phyloP scores from a whole-genome alignment of 2,888 invertebrate species.

The Macaria liturata region DNA sequence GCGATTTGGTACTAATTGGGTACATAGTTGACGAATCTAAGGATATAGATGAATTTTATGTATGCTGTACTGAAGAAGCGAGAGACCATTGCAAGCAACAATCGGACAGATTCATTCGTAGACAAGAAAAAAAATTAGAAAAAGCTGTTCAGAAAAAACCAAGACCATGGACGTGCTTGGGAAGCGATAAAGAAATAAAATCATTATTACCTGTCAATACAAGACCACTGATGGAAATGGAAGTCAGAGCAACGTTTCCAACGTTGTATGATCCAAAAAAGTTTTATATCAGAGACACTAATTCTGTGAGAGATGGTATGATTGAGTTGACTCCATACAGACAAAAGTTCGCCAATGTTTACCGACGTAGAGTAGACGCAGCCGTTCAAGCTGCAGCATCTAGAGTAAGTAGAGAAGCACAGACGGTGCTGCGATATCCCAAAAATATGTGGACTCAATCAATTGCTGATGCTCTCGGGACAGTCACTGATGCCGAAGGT shows the following conservation, averaged over 20 bases:
- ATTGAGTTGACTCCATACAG: conserved; percentile 85
- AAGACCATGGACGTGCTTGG: conserved; percentile 83
- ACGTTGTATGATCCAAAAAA: conserved; percentile 64
- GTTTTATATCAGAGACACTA: conserved; percentile 80
- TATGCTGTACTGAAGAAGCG: conserved; percentile 84
- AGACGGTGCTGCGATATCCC: conserved; percentile 87
- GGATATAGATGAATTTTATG: conserved; percentile 86
- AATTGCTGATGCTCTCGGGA: conserved; percentile 64
- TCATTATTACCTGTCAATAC: conserved; percentile 75
- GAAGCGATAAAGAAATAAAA: conserved; percentile 86
- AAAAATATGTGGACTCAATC: conserved; percentile 88
- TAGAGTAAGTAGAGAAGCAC: conserved; percentile 76
- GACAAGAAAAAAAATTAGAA: conserved; percentile 82
- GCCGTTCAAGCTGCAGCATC: conserved; percentile 83
- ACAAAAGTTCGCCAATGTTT: conserved; percentile 81
- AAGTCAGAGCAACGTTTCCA: conserved; percentile 86
- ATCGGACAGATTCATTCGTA: conserved; percentile 78
- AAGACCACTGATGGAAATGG: conserved; percentile 85
- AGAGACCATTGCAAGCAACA: conserved; percentile 80
- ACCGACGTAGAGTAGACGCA: conserved; percentile 81
- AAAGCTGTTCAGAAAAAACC: conserved; percentile 83
- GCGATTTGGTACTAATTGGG: conserved; percentile 83
- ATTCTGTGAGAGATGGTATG: conserved; percentile 86
- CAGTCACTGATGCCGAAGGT: conserved; percentile 50
- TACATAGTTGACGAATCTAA: conserved; percentile 85